These are phyloP conservation scores for Stictocephala bisonia DNA, from an alignment of 2,888 invertebrate genomes.

Conservation along the genomic window DNA sequence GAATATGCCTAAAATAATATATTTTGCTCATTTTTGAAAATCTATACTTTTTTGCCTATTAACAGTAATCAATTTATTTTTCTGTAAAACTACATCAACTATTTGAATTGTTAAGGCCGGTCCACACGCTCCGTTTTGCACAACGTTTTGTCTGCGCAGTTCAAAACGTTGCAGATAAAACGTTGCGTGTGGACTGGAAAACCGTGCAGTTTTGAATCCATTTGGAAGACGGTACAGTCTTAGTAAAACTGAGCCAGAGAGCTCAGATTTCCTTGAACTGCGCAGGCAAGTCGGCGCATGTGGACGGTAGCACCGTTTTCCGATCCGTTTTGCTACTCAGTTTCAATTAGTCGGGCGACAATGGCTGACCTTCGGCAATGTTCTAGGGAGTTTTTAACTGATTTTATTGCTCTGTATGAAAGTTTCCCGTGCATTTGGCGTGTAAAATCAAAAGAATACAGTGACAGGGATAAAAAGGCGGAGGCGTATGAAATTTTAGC, in stretches of 20 bases:
- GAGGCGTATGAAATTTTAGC: constrained; percentile 44
- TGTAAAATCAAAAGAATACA: constrained; percentile 56
- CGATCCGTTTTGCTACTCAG: constrained; percentile 40
- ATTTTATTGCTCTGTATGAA: constrained; percentile 57
- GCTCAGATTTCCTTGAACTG: constrained; percentile 19
- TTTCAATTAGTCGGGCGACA: neutral
- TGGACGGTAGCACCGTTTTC: constrained; percentile 32
- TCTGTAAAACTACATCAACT: too few relatives aligned
- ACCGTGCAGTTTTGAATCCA: constrained; percentile 28
- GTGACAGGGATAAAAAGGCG: constrained; percentile 52
- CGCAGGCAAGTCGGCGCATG: constrained; percentile 25
- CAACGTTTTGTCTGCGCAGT: constrained; percentile 37
- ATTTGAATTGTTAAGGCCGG: too few relatives aligned
- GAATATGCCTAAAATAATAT: too few relatives aligned
- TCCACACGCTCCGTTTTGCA: constrained; percentile 45
- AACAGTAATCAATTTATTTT: too few relatives aligned
- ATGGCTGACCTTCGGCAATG: constrained; percentile 33
- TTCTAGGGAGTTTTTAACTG: constrained; percentile 51
- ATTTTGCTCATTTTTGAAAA: too few relatives aligned
- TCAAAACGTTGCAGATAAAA: constrained; percentile 32
- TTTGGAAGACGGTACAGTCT: too few relatives aligned
- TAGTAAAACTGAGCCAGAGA: constrained; percentile 7
- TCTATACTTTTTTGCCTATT: too few relatives aligned
- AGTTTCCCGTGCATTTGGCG: constrained; percentile 57
- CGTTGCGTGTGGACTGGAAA: constrained; percentile 37